Conservation (phyloP, 1,140 invertebrate genomes). For the Drosophila nikananu region DNA sequence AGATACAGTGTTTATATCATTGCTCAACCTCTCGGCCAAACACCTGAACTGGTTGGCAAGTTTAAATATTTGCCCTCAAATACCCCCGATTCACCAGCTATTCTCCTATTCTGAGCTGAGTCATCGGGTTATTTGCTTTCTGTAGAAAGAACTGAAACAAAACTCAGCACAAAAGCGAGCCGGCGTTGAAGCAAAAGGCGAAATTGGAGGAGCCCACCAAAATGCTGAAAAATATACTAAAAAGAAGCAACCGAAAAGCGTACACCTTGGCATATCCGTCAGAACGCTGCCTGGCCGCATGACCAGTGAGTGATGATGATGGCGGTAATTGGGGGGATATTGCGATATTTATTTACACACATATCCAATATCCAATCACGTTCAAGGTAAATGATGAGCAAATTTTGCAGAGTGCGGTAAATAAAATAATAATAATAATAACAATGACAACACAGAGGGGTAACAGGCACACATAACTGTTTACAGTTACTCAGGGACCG, state of each 20-base stretch:
- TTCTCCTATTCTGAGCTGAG: constrained; percentile 31
- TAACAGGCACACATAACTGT: background rate
- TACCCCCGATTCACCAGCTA: constrained; percentile 4
- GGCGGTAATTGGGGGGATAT: constrained; percentile 2
- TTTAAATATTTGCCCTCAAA: constrained; percentile 36
- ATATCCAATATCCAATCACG: constrained; percentile 73
- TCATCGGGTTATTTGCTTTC: constrained; percentile 47
- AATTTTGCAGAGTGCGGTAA: constrained; percentile 28
- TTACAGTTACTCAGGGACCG: constrained; percentile 14
- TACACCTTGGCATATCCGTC: constrained; percentile 55
- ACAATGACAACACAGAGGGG: background rate
- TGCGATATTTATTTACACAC: constrained; percentile 23
- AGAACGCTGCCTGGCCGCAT: constrained; percentile 43
- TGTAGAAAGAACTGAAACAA: constrained; percentile 32
- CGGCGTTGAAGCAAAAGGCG: constrained; percentile 20
- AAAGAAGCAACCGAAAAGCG: constrained; percentile 32
- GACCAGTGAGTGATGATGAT: constrained; percentile 39
- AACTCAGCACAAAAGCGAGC: constrained; percentile 57
- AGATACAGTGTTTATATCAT: constrained; percentile 23
- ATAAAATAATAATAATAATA: background rate
- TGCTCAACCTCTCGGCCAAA: background rate
- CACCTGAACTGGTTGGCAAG: background rate
- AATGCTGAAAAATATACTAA: constrained; percentile 4
- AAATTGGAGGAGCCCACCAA: constrained; percentile 52
- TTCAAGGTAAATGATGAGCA: constrained; percentile 76